Evolutionary conservation across 1,140 invertebrate genomes (phyloP).

Genomic region (Eupeodes corollae): DNA sequence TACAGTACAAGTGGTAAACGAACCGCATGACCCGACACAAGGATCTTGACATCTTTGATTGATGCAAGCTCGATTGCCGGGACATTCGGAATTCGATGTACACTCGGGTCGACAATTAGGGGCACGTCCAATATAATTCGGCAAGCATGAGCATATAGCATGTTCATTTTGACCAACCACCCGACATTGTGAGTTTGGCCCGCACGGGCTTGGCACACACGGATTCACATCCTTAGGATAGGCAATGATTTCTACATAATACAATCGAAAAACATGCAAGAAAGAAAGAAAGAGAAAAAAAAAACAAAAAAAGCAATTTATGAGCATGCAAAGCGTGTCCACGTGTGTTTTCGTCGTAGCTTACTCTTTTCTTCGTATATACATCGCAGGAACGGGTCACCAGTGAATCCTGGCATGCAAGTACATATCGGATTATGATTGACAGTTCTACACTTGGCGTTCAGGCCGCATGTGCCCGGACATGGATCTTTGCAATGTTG

Average conservation of each 20-base stretch:
- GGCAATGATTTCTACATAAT: constrained; percentile 28
- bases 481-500: constrained; percentile 68
- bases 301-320: constrained; percentile 18
- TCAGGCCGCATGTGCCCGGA: constrained; percentile 56
- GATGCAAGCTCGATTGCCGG: constrained; percentile 59
- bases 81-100: constrained; percentile 61
- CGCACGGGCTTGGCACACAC: constrained; percentile 68
- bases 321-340: constrained; percentile 7
- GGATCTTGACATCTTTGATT: constrained; percentile 64
- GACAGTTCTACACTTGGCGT: constrained; percentile 59
- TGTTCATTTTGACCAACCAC: constrained; percentile 47
- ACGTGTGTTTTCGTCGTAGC: constrained; percentile 14
- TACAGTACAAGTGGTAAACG: constrained; percentile 54
- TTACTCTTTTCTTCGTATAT: constrained; percentile 45
- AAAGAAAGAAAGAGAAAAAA: constrained; percentile 26
- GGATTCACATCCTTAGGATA: constrained; percentile 42
- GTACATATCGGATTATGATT: constrained; percentile 69
- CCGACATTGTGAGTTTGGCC: constrained; percentile 66
- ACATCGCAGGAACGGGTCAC: constrained; percentile 63
- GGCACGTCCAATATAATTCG: constrained; percentile 59
- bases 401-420: constrained; percentile 52
- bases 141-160: constrained; percentile 60
- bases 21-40: constrained; percentile 62
- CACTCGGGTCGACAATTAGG: constrained; percentile 71
- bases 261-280: constrained; percentile 21